Evolutionary conservation across 2,113 vertebrate species (phyloP), one percentile per base, ranked within the genome.

Genomic region (Urocynchramus pylzowi): DNA sequence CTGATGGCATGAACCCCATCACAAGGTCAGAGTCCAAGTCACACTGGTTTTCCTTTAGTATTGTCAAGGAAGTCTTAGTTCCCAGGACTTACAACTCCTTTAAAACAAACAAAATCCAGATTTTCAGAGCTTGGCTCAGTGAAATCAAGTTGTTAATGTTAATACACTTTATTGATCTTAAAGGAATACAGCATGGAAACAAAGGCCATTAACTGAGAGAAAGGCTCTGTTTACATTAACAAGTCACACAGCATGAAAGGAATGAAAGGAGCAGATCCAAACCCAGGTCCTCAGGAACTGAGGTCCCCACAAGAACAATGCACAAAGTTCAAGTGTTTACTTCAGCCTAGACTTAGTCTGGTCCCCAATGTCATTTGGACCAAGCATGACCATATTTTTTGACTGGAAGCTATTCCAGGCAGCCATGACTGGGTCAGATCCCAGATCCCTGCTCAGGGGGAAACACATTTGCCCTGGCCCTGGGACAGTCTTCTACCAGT

Each of bases 161-260:
- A 93, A 94, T 83, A 69, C 33, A 91, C 75, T 97, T 97, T 97
- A 96, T 97, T 96, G 87, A 94, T 95, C 91, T 77, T 91, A 87
- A 96, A 93, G 82, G 63, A 90, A 96, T 95, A 96, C 94, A 96
- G 69, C 81, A 95, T 63, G 74, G 91, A 96, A 91, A 97, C 70
- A 91, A 97, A 95, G n/a, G 78, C 57, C 53, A 77, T 93, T 84
- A 78, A 91, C 2, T 64, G 84, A 95, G 50, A 95, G 80, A 89
- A 33, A 77, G 45, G 83, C 33, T 95, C 47, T 75, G 64, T 59
- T 96, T 96, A 97, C 93, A 95, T 86, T 69, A 89, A 59, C 60
- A 93, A 74, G 52, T 78, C 73, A 84, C 65, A 81, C 52, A 81
- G 60, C 69, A 93, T 7, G 28, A 70, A 78, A 74, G 78, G 49